Base-by-base conservation (phyloP, 2,888 invertebrate genomes). In the Callinectes sapidus region DNA sequence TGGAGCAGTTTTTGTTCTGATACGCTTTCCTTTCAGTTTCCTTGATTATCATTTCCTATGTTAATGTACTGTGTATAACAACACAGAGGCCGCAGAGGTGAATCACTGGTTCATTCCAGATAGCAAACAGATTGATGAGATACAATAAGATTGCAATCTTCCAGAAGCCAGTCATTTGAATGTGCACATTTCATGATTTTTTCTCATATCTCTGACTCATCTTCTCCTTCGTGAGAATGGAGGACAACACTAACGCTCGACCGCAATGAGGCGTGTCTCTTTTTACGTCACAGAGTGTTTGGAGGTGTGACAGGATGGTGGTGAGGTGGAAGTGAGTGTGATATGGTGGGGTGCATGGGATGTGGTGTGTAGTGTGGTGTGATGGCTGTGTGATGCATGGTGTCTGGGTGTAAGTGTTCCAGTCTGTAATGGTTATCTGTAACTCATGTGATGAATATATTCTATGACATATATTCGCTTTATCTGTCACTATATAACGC, bases 401-500 rank as follows among this genome's bases (percentile, higher is more conserved):
- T 35, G 81, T 81, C 81, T 5, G 81, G 81, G 18, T 35, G 81
- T 81, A 8, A 35, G 81, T 81, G 35, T 16, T 81, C 32, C 35
- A 35, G 81, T 71, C 35, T 81, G 35, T 81, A 23, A 35, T n/a
- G 23, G 71, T 81, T 35, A 81, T 35, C 81, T 81, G 81, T 81
- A 81, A 81, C 81, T 35, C 16, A 81, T n/a, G 81, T 35, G 81
- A 81, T 35, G 81, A 81, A 81, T 81, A 81, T 81, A 81, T 81
- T 81, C 81, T 81, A 35, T 81, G 81, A 81, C 18, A 81, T 81
- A 81, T 81, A 81, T 81, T 81, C 81, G 81, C 81, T 81, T 81
- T 81, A 81, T 81, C 81, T 81, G 81, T 81, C 81, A 81, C 81
- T 81, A 81, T 81, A 81, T 81, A 81, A 35, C 81, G 35, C 81